These are phyloP conservation scores for Epiblema foenella DNA, from an alignment of 2,888 invertebrate species.

Conservation along the genomic window DNA sequence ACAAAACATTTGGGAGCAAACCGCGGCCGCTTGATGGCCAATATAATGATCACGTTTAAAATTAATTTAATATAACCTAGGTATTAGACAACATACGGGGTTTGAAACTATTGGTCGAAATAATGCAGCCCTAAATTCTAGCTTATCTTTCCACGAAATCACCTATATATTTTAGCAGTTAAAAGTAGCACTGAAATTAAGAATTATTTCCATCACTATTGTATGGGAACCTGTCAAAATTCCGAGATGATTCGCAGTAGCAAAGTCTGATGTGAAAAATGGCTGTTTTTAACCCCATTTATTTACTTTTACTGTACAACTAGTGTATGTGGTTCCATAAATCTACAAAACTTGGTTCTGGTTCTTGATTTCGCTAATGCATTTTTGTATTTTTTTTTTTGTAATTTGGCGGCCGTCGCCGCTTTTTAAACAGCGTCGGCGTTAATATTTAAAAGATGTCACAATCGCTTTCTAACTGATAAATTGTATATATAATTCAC, in stretches of 20 bases:
- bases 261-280: not conserved
- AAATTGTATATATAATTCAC: not conserved
- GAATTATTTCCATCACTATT: too few species aligned
- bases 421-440: constrained; percentile 18
- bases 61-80: constrained; percentile 2
- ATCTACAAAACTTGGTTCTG: not conserved
- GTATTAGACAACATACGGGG: not conserved
- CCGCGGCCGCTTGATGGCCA: constrained; percentile 31
- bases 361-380: not conserved
- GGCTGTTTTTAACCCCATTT: not conserved
- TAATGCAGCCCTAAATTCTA: too few species aligned
- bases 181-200: not conserved
- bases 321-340: too few species aligned
- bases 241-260: not conserved
- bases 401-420: not conserved
- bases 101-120: not conserved
- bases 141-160: not conserved
- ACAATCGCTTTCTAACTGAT: not conserved
- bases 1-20: constrained; percentile 23
- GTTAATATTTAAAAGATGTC: not conserved
- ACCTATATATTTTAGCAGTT: not conserved
- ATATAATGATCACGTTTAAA: not conserved
- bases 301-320: too few species aligned
- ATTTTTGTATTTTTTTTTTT: too few species aligned
- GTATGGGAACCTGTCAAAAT: too few species aligned